Conservation (phyloP, 1,140 invertebrate species). For the Lordiphosa mommai region DNA sequence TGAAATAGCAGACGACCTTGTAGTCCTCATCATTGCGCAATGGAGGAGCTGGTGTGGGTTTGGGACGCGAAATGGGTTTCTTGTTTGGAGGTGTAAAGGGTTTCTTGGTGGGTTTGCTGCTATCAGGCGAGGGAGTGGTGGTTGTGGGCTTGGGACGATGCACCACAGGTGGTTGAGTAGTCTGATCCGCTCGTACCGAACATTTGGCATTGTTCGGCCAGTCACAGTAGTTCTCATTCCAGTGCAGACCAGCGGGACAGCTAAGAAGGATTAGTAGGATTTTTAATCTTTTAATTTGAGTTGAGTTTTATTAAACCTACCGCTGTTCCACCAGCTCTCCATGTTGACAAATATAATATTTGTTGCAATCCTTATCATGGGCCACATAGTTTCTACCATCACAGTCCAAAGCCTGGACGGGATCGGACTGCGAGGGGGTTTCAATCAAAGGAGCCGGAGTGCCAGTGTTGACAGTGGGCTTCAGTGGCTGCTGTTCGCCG, state of each 20-base stretch:
- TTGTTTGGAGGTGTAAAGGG: constrained; percentile 46
- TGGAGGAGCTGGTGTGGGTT: constrained; percentile 37
- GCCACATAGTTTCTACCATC: constrained; percentile 82
- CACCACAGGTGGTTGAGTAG: constrained; percentile 31
- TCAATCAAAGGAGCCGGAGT: constrained; percentile 10
- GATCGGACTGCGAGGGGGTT: constrained; percentile 9
- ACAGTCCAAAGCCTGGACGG: constrained; percentile 81
- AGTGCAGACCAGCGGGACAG: constrained; percentile 87
- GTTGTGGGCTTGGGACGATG: constrained; percentile 37
- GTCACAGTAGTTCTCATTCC: constrained; percentile 90
- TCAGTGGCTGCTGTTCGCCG: constrained; percentile 24
- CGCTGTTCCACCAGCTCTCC: constrained; percentile 83
- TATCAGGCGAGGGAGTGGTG: constrained; percentile 5
- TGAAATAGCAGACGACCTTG: constrained; percentile 86
- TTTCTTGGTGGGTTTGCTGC: constrained; percentile 50
- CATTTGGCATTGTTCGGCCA: constrained; percentile 87
- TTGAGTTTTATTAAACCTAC: constrained; percentile 9
- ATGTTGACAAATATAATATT: constrained; percentile 90
- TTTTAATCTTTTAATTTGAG: not conserved
- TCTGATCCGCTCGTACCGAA: constrained; percentile 35
- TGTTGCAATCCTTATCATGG: constrained; percentile 86
- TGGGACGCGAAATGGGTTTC: constrained; percentile 64
- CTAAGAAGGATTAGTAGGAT: constrained; percentile 17
- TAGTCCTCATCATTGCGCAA: constrained; percentile 71
- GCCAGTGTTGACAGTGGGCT: constrained; percentile 32